Percentiles rank a stretch among this genome's conserved stretches.
phyloP scores from a whole-genome alignment of 2,113 vertebrate genomes.

The Tenrec ecaudatus region DNA sequence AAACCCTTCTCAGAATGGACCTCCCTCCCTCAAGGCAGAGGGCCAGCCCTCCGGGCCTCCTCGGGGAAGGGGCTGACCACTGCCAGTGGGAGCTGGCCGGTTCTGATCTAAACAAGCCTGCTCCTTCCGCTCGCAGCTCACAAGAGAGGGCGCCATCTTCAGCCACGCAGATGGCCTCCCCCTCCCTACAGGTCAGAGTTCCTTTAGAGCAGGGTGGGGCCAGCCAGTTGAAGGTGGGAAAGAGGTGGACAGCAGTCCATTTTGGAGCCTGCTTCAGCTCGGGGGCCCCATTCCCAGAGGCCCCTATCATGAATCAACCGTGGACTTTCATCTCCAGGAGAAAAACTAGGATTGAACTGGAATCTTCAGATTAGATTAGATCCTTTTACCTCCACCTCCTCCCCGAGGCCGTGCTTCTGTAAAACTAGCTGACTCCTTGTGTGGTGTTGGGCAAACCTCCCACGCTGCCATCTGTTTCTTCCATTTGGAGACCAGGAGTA shows the following conservation, averaged over 20 bases:
- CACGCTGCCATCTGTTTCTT: neutral
- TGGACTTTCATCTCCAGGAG: slow-evolving; percentile 45
- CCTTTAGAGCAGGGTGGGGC: neutral
- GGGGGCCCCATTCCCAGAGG: neutral
- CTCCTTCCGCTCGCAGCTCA: neutral
- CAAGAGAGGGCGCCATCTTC: neutral
- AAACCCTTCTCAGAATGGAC: neutral
- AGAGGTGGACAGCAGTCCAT: neutral
- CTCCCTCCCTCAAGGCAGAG: neutral
- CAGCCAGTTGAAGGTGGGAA: neutral
- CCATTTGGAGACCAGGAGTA: neutral
- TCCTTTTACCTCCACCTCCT: neutral
- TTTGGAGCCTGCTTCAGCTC: neutral
- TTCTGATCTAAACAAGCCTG: neutral
- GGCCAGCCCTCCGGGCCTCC: neutral
- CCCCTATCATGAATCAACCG: neutral
- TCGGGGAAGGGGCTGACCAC: neutral
- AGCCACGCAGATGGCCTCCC: neutral
- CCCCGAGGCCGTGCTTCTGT: neutral
- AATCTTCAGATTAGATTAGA: slow-evolving; percentile 24
- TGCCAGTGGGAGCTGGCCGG: neutral
- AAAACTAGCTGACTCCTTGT: neutral
- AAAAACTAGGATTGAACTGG: neutral
- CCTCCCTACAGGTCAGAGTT: neutral
- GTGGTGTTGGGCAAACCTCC: neutral